Evolutionary conservation across 2,797 vertebrate genomes (phyloP).

Genomic region (Hirundo rustica): DNA sequence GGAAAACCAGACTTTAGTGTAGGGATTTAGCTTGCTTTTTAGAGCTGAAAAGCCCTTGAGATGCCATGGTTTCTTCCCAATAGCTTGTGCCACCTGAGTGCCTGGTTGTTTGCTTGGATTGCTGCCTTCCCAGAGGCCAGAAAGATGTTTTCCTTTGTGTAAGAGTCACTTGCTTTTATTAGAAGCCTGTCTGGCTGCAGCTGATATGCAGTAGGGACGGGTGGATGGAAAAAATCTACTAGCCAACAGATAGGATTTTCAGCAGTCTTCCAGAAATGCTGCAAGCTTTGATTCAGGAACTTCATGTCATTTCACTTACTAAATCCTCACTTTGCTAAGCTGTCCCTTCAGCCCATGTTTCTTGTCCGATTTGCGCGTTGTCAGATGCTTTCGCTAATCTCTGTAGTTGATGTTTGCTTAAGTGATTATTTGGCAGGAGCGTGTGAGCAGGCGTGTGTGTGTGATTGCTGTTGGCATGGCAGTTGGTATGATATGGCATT

Average conservation of each 20-base stretch:
- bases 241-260: conserved; percentile 29
- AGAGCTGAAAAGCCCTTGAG: neutral
- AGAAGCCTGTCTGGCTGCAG: conserved; percentile 65
- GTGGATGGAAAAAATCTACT: conserved; percentile 25
- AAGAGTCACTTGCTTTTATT: conserved; percentile 74
- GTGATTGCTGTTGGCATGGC: conserved; percentile 44
- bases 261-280: conserved; percentile 10
- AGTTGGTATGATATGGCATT: conserved; percentile 21
- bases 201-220: conserved; percentile 65
- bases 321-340: conserved; percentile 43
- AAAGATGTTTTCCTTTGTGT: conserved; percentile 65
- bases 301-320: conserved; percentile 8
- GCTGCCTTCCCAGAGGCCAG: conserved; percentile 67
- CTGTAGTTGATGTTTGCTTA: conserved; percentile 38
- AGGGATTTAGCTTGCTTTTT: neutral
- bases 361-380: conserved; percentile 10
- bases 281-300: conserved; percentile 49
- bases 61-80: neutral
- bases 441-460: neutral
- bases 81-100: conserved; percentile 64
- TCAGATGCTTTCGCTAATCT: conserved; percentile 61
- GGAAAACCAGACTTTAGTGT: neutral
- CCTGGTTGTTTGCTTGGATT: conserved; percentile 53
- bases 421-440: conserved; percentile 59
- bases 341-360: neutral